Conservation (phyloP, 1,140 invertebrate species). For the Pseudomyrmex concolor region DNA sequence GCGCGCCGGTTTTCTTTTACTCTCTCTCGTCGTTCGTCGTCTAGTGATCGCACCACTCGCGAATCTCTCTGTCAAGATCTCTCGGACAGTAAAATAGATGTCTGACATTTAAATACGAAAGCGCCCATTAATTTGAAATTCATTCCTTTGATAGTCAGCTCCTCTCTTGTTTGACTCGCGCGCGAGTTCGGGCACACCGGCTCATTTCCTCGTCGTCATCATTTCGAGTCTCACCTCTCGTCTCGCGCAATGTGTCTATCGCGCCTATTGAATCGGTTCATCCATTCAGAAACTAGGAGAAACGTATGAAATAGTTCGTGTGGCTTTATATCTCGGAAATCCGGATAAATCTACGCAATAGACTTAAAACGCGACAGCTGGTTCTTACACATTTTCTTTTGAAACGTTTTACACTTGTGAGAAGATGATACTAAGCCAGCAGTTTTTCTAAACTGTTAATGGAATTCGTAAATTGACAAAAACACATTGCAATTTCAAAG, state of each 20-base stretch:
- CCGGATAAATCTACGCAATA: not conserved
- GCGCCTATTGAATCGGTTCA: conserved; percentile 8
- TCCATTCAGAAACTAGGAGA: conserved; percentile 12
- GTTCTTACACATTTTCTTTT: not conserved
- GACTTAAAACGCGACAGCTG: not conserved
- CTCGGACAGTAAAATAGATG: conserved; percentile 46
- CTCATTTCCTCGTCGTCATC: conserved; percentile 35
- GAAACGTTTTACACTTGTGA: too few relatives aligned
- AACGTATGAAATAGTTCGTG: conserved; percentile 6
- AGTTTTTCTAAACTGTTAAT: too few relatives aligned
- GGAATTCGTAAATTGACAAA: not conserved
- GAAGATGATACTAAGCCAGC: too few relatives aligned
- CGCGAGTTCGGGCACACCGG: conserved; percentile 16
- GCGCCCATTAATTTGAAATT: conserved; percentile 57
- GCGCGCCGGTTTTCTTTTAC: not conserved
- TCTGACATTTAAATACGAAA: conserved; percentile 59
- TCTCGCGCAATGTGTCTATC: conserved; percentile 24
- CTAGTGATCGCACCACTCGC: conserved; percentile 20
- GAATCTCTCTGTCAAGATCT: conserved; percentile 14
- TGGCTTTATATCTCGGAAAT: not conserved
- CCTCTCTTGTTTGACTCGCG: conserved; percentile 32
- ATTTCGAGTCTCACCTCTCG: conserved; percentile 6
- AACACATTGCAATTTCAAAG: not conserved
- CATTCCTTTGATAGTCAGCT: conserved; percentile 58
- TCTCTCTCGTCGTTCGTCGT: conserved; percentile 12